Percentiles rank a stretch among this genome's conserved stretches.
phyloP scores from a whole-genome alignment of 2,797 vertebrate species.

The Furcifer pardalis region DNA sequence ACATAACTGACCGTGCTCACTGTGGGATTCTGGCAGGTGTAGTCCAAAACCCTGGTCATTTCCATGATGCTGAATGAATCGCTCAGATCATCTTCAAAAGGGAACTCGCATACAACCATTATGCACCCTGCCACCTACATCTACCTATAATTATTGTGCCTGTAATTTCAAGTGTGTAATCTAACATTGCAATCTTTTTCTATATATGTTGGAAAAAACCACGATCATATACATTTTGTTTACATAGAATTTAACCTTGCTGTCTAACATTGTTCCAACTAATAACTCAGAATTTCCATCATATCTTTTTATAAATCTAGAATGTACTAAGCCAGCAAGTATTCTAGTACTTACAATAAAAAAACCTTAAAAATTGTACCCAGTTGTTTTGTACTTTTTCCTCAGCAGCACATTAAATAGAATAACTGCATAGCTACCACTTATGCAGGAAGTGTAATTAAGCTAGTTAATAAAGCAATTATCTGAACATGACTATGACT shows the following conservation, averaged over 20 bases:
- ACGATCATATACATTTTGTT: background rate
- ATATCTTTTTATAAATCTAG: conserved; percentile 45
- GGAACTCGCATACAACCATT: too few species aligned
- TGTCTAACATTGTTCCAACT: background rate
- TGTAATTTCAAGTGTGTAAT: background rate
- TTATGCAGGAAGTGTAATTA: conserved; percentile 75
- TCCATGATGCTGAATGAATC: too few species aligned
- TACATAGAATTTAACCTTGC: background rate
- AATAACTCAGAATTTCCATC: conserved; percentile 1
- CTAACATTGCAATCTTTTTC: background rate
- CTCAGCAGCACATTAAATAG: conserved; percentile 68
- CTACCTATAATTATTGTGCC: too few species aligned
- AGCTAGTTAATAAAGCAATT: conserved; percentile 77
- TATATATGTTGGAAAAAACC: background rate
- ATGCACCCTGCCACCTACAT: background rate
- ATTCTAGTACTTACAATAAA: conserved; percentile 43
- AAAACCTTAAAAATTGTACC: conserved; percentile 34
- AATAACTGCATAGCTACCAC: conserved; percentile 69
- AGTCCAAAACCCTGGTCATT: too few species aligned
- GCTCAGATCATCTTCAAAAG: too few species aligned
- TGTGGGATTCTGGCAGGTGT: too few species aligned
- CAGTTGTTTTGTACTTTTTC: conserved; percentile 74
- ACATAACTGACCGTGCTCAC: too few species aligned
- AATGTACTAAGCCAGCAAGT: conserved; percentile 46
- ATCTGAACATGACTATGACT: conserved; percentile 68